Percentiles rank a stretch among this genome's conserved stretches.
Evolutionary conservation across 2,888 invertebrate species (phyloP).

Genomic region (Acheta domesticus): DNA sequence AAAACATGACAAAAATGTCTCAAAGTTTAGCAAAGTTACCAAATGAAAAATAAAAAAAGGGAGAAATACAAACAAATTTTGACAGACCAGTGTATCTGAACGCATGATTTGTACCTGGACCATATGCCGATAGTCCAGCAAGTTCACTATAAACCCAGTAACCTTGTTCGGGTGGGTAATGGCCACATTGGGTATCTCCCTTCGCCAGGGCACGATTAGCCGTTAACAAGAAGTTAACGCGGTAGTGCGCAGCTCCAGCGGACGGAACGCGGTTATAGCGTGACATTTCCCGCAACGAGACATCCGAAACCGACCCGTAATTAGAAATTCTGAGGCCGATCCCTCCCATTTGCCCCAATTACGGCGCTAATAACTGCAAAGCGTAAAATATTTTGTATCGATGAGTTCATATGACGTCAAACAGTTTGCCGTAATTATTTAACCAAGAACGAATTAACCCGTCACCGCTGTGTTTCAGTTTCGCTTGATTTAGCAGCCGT

Average conservation of each 20-base stretch:
- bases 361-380: neutral
- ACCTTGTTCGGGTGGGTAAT: neutral
- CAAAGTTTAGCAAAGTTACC: no score
- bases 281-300: neutral
- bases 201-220: neutral
- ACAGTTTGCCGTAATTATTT: neutral
- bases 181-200: neutral
- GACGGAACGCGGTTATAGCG: neutral
- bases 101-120: no score
- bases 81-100: no score
- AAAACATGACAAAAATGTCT: no score
- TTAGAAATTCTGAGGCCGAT: neutral
- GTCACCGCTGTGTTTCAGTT: no score
- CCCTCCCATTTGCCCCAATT: neutral
- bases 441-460: no score
- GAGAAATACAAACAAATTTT: no score
- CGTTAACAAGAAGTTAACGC: neutral
- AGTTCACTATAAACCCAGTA: neutral
- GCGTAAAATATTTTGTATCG: slow-evolving; percentile 11
- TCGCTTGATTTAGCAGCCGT: no score
- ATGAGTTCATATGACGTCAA: slow-evolving; percentile 1
- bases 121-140: neutral
- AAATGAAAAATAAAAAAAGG: no score
- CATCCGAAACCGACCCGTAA: neutral
- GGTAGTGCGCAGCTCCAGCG: neutral